phyloP scores from a whole-genome alignment of 2,888 invertebrate genomes.

The Hipparchia semele region DNA sequence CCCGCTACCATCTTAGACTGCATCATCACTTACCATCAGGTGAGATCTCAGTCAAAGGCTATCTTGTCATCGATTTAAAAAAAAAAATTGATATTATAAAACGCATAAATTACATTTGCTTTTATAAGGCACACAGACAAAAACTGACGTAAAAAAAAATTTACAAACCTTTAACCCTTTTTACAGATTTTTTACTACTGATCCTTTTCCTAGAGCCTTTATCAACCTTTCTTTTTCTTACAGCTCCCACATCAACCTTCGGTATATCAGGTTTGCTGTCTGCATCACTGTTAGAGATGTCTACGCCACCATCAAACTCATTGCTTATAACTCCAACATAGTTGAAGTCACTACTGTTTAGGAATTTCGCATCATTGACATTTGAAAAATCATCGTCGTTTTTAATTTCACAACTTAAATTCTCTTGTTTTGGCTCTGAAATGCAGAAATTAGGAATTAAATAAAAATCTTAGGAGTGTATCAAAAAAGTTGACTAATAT shows the following conservation, averaged over 20 bases:
- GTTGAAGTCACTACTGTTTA: not conserved
- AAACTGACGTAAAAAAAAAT: too few relatives aligned
- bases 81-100: too few relatives aligned
- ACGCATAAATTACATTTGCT: too few relatives aligned
- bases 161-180: conserved; percentile 10
- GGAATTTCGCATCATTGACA: not conserved
- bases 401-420: not conserved
- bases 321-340: not conserved
- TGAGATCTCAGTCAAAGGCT: too few relatives aligned
- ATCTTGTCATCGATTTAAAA: too few relatives aligned
- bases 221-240: not conserved
- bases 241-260: not conserved
- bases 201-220: not conserved
- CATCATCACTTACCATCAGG: too few relatives aligned
- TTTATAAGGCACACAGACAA: too few relatives aligned
- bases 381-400: not conserved
- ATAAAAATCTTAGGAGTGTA: not conserved
- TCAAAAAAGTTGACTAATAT: too few relatives aligned
- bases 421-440: conserved; percentile 7
- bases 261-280: not conserved
- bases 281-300: not conserved
- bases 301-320: not conserved
- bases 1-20: too few relatives aligned
- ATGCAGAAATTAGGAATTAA: not conserved
- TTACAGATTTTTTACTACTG: conserved; percentile 4